Evolutionary conservation across 2,797 vertebrate species (phyloP).

Genomic region (Iguana delicatissima): DNA sequence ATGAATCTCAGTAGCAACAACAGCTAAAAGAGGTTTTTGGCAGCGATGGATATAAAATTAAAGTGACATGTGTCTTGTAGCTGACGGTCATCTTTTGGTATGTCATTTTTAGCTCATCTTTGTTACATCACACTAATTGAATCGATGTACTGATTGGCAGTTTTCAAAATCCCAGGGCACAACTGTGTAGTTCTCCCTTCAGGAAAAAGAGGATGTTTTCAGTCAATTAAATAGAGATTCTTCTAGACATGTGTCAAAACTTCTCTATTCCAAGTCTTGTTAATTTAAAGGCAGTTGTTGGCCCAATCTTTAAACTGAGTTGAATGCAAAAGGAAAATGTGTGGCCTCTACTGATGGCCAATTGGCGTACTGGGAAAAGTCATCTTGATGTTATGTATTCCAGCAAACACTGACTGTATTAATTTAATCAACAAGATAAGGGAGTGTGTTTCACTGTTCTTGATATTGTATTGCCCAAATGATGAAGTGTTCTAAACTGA

Average conservation of each 20-base stretch:
- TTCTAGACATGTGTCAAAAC: neutral
- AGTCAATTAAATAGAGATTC: neutral
- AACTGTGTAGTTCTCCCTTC: neutral
- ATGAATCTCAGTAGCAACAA: neutral
- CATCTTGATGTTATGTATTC: neutral
- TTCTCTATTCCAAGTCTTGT: neutral
- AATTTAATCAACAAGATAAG: neutral
- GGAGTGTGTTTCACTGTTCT: neutral
- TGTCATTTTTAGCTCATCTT: neutral
- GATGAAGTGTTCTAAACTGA: neutral
- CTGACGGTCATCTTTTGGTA: neutral
- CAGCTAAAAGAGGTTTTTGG: neutral
- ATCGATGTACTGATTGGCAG: neutral
- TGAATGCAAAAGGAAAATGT: conserved; percentile 15
- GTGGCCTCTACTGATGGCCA: neutral
- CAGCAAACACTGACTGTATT: neutral
- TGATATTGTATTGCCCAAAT: neutral
- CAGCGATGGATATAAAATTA: neutral
- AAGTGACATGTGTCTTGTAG: conserved; percentile 2
- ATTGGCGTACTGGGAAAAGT: neutral
- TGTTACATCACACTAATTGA: neutral
- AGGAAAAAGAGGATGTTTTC: neutral
- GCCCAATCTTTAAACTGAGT: neutral
- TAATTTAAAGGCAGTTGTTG: neutral
- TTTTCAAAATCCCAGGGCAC: neutral